Conservation (phyloP, 2,113 vertebrate species). For the Paracanthobrama guichenoti region DNA sequence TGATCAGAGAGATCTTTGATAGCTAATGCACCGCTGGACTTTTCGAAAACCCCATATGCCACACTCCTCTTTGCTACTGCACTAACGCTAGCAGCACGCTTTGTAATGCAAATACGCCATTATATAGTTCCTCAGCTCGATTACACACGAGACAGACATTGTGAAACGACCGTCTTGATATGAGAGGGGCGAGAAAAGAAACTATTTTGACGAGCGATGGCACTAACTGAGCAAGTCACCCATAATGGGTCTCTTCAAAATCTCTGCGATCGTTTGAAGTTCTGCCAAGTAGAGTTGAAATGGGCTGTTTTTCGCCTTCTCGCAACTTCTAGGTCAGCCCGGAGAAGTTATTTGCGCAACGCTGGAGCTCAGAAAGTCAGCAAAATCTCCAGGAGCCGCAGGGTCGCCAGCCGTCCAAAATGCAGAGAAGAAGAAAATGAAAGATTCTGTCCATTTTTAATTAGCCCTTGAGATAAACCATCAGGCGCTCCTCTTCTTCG, state of each 20-base stretch:
- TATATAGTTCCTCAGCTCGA: conserved; percentile 27
- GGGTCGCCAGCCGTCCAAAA: not conserved
- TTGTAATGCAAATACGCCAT: conserved; percentile 45
- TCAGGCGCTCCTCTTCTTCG: conserved; percentile 3
- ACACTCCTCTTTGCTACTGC: not conserved
- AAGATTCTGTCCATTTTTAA: conserved; percentile 38
- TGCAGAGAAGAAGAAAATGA: conserved; percentile 24
- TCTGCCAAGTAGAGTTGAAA: conserved; percentile 15
- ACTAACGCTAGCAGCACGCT: not conserved
- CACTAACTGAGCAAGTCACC: conserved; percentile 3
- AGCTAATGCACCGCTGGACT: conserved; percentile 11
- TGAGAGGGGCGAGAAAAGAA: not conserved
- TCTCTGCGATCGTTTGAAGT: not conserved
- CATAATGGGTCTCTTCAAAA: not conserved
- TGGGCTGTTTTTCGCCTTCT: not conserved
- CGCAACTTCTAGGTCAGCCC: not conserved
- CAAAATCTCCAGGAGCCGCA: conserved; percentile 8
- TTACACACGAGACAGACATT: conserved; percentile 24
- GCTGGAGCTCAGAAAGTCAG: conserved; percentile 1
- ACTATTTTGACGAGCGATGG: not conserved
- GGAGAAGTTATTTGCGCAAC: not conserved
- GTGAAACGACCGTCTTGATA: not conserved
- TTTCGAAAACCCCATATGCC: conserved; percentile 14
- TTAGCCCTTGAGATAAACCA: conserved; percentile 41
- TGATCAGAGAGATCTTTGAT: conserved; percentile 29